Evolutionary conservation across 1,140 invertebrate species (phyloP), one percentile per base, ranked within the genome.

Genomic region (Dryas iulia): DNA sequence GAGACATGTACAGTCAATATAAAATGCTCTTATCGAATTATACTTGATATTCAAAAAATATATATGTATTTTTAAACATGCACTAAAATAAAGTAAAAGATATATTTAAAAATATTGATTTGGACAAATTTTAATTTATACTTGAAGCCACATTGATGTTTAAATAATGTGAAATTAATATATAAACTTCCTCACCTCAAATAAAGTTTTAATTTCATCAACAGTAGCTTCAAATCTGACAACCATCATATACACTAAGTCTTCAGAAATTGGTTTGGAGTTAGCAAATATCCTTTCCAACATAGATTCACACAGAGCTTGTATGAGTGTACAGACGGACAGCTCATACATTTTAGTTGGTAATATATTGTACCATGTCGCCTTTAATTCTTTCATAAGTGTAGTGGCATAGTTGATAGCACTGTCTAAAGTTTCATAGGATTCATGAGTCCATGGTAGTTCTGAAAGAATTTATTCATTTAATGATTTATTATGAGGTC

Each of bases 291-390:
- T 63, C 62, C 81, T 73, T 8, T 77, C 69, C 39, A 90, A 18
- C 63, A 90, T 77, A 0, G 78, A 71, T 54, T 90, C 83, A 47
- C 86, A 86, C 12, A 91, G 30, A 0, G 76, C 74, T 26, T 84
- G 78, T 0, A 85, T 68, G 4, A 92, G 71, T 0, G 86, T 82
- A 33, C 83, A 86, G 23, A 92, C 68, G 2, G 85, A 82, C 58
- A 84, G 77, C 24, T 91, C 82, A 59, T 90, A 92, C 83, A 91
- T 92, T 4, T 76, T 71, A 0, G 58, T 24, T 0, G 92, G 90
- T 11, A 92, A 76, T 0, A 91, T 67, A 53, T 78, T 67, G 12
- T 73, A 67, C 92, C 92, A 92, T 12, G 71, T 70, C 2, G 59
- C 53, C 33, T 85, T 83, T 0, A 92, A 69, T 10, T 83, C 78